Base-by-base conservation (phyloP, 2,888 invertebrate genomes). In the Rhyacophila evoluta region DNA sequence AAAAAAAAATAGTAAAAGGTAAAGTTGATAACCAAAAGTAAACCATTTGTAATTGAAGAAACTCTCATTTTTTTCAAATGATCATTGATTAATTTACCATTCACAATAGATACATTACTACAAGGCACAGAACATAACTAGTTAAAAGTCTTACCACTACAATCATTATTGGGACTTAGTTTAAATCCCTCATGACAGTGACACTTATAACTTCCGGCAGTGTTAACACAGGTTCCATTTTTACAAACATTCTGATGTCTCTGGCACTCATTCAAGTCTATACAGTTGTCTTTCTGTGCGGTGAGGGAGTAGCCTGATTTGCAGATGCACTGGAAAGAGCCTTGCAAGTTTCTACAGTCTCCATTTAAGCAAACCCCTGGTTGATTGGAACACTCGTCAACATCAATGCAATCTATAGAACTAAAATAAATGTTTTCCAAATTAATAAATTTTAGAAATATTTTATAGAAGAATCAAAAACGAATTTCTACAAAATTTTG, bases 241-340 rank as follows among this genome's bases (percentile, higher is more conserved):
- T 94, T 93, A 85, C 95, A 95, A 83, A 92, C 92, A 82, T 93
- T 93, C 0, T 94, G 92, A 84, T 94, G 93, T 0, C 94, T 89
- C 27, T 91, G 87, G 85, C 94, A 95, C 85, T 95, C 95, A 85
- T 95, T 94, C 73, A 94, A 89, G 85, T 95, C 94, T 12, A 93
- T 89, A 84, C 95, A 95, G 77, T 89, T 91, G 83, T 86, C 93
- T 68, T 92, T 86, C 29, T 91, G 88, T 0, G 92, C 88, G 0
- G 93, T 92, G 1, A 95, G 88, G 2, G 92, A 89, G 86, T 94
- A 96, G 0, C 96, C 96, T 0, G 92, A 88, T 83, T 92, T 90
- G 84, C 96, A 95, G 74, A 94, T 91, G 85, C 95, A 95, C 86
- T 94, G 93, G 86, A 94, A 95, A 15, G 94, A 93, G 5, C 95